Base-by-base conservation (phyloP, 2,888 invertebrate species). In the Hipparchia semele region DNA sequence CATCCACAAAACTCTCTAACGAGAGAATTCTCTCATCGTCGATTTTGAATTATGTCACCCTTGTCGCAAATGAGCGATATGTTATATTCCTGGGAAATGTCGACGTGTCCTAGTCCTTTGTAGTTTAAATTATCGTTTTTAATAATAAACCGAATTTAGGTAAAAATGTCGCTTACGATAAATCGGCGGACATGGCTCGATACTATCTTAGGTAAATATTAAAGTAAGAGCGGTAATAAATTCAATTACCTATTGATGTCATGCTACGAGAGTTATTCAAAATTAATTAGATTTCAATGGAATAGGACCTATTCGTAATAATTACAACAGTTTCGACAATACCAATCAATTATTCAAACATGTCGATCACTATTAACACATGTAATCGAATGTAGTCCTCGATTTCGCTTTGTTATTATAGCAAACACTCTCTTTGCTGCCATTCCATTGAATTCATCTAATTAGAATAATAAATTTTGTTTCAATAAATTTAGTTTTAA, bases 381-480 rank as follows among this genome's bases (percentile, higher is more conserved):
- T 64, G 56, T 72, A 72, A 74, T 74, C 62, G 72, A 72, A 68
- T 72, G 70, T 68, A 70, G 49, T 62, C 70, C 68, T 67, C 72
- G 66, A 68, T 73, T 71, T 67, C 64, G 70, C 59, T 73, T 70
- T 74, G 72, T 75, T 75, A 72, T 75, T 65, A 74, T 54, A 67
- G 72, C 60, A 72, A 75, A 75, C 72, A 75, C 59, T 75, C 73
- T 69, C 67, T 72, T 68, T 74, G 74, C 53, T 69, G 61, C 66
- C 72, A 72, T 73, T 70, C 73, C 73, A 72, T 72, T 68, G 73
- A 49, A 70, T 70, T 71, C 65, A 72, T 23, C 67, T 72, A 73
- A 75, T 75, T 75, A 75, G 73, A 75, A 73, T 75, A 71, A 71
- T 68, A 73, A 73, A 73, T 23, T 23, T 23, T 73, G 70, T 51